Evolutionary conservation across 1,140 invertebrate genomes (phyloP).

Genomic region (Drosophila lacteicornis): DNA sequence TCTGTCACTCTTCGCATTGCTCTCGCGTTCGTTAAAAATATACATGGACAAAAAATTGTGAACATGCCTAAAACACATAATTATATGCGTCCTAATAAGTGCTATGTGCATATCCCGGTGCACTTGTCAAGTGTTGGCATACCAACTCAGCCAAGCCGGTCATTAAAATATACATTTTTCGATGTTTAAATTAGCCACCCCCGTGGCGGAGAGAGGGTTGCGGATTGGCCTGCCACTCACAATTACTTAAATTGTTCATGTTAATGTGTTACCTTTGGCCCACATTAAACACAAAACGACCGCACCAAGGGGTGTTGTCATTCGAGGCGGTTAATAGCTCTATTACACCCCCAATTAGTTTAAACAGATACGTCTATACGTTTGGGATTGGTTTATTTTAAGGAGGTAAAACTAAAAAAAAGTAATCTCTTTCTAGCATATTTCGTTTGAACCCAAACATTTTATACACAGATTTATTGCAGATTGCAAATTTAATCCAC

Average conservation of each 20-base stretch:
- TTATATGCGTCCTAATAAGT: slow-evolving; percentile 64
- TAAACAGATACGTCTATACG: slow-evolving; percentile 26
- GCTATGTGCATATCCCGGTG: slow-evolving; percentile 55
- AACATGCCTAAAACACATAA: slow-evolving; percentile 53
- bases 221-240: slow-evolving; percentile 30
- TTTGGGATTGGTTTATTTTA: slow-evolving; percentile 1
- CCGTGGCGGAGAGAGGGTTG: slow-evolving; percentile 50
- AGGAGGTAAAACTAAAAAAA: neutral
- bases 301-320: slow-evolving; percentile 48
- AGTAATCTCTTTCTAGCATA: neutral
- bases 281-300: slow-evolving; percentile 50
- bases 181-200: slow-evolving; percentile 49
- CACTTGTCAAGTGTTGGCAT: slow-evolving; percentile 80
- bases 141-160: slow-evolving; percentile 54
- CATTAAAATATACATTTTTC: slow-evolving; percentile 75
- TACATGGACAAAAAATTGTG: slow-evolving; percentile 54
- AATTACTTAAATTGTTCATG: slow-evolving; percentile 59
- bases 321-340: slow-evolving; percentile 58
- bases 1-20: slow-evolving; percentile 53
- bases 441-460: neutral
- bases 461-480: too few relatives aligned
- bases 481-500: too few relatives aligned
- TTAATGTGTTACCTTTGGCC: slow-evolving; percentile 75
- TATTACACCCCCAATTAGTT: slow-evolving; percentile 80
- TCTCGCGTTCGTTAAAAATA: slow-evolving; percentile 45